These are phyloP conservation scores for Penaeus vannamei DNA, from an alignment of 1,140 invertebrate genomes.

Conservation along the genomic window DNA sequence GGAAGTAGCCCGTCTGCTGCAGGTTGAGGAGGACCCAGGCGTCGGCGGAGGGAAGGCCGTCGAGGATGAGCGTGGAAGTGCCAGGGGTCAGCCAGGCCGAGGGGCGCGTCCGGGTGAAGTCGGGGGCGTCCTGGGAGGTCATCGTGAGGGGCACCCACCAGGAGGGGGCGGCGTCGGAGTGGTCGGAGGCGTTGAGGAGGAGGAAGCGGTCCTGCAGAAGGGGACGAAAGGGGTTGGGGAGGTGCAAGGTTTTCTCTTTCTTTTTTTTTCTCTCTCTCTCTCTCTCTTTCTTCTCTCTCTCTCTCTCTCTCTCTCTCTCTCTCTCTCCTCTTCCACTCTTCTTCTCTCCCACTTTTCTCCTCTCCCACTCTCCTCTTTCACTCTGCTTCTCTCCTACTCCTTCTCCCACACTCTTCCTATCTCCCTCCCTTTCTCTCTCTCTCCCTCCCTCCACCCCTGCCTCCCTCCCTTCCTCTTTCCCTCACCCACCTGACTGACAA, in stretches of 20 bases:
- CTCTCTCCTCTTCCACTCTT: too few relatives aligned
- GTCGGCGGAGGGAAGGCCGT: constrained; percentile 47
- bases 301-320: too few relatives aligned
- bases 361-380: too few relatives aligned
- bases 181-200: neutral
- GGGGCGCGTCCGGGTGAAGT: constrained; percentile 80
- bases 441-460: too few relatives aligned
- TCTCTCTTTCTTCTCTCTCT: too few relatives aligned
- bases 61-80: constrained; percentile 19
- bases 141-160: constrained; percentile 75
- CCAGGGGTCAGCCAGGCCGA: constrained; percentile 76
- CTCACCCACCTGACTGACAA: constrained; percentile 48
- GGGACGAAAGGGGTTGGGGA: neutral
- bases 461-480: neutral
- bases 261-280: too few relatives aligned
- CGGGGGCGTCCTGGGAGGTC: constrained; percentile 76
- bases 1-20: constrained; percentile 76
- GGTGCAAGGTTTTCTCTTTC: too few relatives aligned
- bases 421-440: too few relatives aligned
- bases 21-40: constrained; percentile 59
- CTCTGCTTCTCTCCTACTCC: too few relatives aligned
- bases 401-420: too few relatives aligned
- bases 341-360: too few relatives aligned
- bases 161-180: constrained; percentile 72
- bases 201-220: constrained; percentile 45